Base-by-base conservation (phyloP, 2,113 vertebrate genomes). In the Corynorhinus townsendii region DNA sequence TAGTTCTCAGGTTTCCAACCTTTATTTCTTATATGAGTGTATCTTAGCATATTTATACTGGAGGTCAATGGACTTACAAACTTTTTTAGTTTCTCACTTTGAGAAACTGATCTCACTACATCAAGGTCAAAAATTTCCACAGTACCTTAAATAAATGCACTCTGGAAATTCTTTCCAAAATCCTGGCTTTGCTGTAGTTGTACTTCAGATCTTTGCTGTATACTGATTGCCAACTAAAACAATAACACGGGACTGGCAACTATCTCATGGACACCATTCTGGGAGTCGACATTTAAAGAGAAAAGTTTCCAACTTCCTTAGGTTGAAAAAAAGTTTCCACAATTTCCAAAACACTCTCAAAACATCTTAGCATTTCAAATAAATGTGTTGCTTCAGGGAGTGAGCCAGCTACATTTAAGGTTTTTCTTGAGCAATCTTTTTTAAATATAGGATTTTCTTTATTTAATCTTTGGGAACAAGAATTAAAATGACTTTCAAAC, bases 181-280 rank as follows among this genome's bases (percentile, higher is more conserved):
- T 93, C 97, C 68, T 96, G 97, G 94, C 97, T 96, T 97, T 97
- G 98, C 97, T 98, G 97, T 33, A 90, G 97, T 82, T 95, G 71
- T 66, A 91, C 95, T 97, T 97, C 96, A 97, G 95, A 93, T 94
- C 90, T 17, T 88, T 75, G 5, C 75, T 81, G 1, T 83, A 73
- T 28, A 45, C 71, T n/a, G 81, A 95, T 47, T 96, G 98, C 98
- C 98, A 98, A 98, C 92, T 22, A 96, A 97, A 98, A 97, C 97
- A 98, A 49, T 89, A 72, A 94, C 94, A 92, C 82, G 38, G 85
- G 96, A 97, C 96, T 97, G 98, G 98, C 97, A 98, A 94, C 96
- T 91, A 84, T 94, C 97, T 98, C 92, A 90, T 7, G 40, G 79
- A 97, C 95, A 64, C 97, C 93, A 33, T 87, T 97, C 97, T 76